These are phyloP conservation scores for Mesochorus sp. DNA, from an alignment of 2,888 invertebrate genomes.

Conservation along the genomic window DNA sequence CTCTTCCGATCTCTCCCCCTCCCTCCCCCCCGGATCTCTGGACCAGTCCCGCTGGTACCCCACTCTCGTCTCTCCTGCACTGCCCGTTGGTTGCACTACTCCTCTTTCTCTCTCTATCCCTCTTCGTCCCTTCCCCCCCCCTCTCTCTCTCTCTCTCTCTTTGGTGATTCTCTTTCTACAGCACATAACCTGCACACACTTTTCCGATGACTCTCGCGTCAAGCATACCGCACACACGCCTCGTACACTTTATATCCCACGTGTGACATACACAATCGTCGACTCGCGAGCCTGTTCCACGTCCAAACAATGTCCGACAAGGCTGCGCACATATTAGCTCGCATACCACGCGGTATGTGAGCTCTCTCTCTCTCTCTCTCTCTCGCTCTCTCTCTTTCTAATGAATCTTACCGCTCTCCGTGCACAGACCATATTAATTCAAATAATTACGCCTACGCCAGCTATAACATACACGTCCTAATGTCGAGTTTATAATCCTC, in stretches of 20 bases:
- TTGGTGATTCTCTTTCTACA: too few species aligned
- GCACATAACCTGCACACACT: conserved; percentile 43
- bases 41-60: conserved; percentile 60
- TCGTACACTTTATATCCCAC: conserved; percentile 36
- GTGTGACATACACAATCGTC: conserved; percentile 19
- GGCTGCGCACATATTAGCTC: conserved; percentile 80
- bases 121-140: background rate
- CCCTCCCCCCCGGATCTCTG: conserved; percentile 34
- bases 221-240: conserved; percentile 33
- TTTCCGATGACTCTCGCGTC: conserved; percentile 19
- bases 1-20: conserved; percentile 56
- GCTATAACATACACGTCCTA: background rate
- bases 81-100: conserved; percentile 54
- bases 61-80: conserved; percentile 63
- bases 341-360: conserved; percentile 67
- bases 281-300: conserved; percentile 63
- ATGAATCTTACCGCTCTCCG: too few species aligned
- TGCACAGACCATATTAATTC: conserved; percentile 70
- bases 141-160: background rate
- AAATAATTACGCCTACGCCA: conserved; percentile 63
- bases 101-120: background rate
- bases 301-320: conserved; percentile 81
- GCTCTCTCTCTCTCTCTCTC: conserved; percentile 63
- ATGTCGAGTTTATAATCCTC: conserved; percentile 4
- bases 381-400: conserved; percentile 4